phyloP scores from a whole-genome alignment of 2,113 vertebrate genomes.

The Gavia stellata region DNA sequence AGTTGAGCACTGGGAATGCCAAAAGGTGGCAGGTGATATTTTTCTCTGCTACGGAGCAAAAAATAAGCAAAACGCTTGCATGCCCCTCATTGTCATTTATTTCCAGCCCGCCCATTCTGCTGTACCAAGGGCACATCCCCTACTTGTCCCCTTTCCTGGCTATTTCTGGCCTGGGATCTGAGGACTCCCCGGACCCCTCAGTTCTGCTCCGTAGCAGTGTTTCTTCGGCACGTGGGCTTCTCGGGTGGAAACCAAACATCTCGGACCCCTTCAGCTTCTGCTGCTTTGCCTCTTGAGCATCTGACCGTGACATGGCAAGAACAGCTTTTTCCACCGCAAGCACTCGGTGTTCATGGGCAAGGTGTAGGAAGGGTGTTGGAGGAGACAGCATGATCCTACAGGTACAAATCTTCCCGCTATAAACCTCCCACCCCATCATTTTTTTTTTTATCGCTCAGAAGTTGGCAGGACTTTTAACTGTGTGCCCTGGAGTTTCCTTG shows the following conservation, averaged over 20 bases:
- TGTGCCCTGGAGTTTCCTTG: background rate
- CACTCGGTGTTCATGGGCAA: background rate
- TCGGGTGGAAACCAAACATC: background rate
- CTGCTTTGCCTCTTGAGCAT: background rate
- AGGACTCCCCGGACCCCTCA: background rate
- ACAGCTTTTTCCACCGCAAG: background rate
- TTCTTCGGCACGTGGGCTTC: background rate
- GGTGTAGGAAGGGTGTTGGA: background rate
- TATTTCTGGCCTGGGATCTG: background rate
- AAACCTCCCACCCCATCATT: background rate
- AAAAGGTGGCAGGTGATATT: conserved; percentile 22
- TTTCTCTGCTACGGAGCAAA: background rate
- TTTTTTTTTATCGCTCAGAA: background rate
- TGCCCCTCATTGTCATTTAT: background rate
- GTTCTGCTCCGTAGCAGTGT: background rate
- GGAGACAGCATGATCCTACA: background rate
- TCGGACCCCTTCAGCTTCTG: background rate
- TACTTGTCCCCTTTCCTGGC: background rate
- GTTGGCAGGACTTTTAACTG: background rate
- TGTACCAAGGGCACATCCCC: background rate
- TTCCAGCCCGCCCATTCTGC: background rate
- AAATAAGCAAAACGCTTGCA: background rate
- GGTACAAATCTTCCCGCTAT: background rate
- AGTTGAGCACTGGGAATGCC: background rate
- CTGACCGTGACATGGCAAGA: background rate